phyloP scores from a whole-genome alignment of 2,113 vertebrate genomes.

The Pygoscelis adeliae region DNA sequence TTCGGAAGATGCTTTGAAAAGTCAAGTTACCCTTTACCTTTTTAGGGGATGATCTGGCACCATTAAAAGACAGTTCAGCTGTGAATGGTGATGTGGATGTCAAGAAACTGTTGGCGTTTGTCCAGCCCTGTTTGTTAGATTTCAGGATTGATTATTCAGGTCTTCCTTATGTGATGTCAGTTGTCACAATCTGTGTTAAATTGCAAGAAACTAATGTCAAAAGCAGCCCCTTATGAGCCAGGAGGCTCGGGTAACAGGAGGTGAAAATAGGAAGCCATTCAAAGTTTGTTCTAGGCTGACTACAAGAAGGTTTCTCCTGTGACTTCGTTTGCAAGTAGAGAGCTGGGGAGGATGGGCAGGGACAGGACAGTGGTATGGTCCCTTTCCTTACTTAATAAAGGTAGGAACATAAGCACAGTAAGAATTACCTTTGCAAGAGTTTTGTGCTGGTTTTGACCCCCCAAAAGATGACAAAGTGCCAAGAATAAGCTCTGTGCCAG shows the following conservation, averaged over 20 bases:
- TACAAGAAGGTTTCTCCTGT: neutral
- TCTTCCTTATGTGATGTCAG: neutral
- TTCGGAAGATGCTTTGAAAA: neutral
- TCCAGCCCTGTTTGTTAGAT: neutral
- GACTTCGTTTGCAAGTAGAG: neutral
- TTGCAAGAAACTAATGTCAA: neutral
- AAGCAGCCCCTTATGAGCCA: neutral
- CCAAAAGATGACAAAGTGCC: neutral
- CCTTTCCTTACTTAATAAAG: neutral
- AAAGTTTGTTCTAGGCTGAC: neutral
- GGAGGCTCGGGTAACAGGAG: neutral
- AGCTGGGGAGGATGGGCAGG: neutral
- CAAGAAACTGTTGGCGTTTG: neutral
- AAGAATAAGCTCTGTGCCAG: neutral
- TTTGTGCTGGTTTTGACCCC: slow-evolving; percentile 50
- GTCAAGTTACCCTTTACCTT: neutral
- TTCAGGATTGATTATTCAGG: neutral
- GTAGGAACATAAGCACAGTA: neutral
- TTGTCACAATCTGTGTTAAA: neutral
- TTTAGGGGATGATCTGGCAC: neutral
- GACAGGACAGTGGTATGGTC: neutral
- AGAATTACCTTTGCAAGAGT: slow-evolving; percentile 23
- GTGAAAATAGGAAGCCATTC: neutral
- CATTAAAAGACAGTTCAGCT: neutral
- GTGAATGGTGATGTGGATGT: neutral